phyloP scores from a whole-genome alignment of 2,113 vertebrate genomes.

The Phodopus roborovskii region DNA sequence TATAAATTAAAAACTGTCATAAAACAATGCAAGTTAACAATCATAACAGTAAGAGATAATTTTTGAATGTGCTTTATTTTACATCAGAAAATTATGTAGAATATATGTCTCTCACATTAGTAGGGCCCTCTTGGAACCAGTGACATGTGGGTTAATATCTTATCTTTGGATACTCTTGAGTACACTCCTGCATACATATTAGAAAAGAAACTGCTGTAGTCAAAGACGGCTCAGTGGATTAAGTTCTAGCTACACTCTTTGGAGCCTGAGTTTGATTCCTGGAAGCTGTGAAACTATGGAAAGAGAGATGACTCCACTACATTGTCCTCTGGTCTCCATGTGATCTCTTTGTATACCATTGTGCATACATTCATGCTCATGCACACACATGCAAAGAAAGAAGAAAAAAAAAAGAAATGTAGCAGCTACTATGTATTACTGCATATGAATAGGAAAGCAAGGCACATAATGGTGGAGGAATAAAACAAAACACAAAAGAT shows the following conservation, averaged over 20 bases:
- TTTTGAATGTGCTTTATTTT: background rate
- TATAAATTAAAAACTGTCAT: background rate
- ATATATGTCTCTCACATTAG: background rate
- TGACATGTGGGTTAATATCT: background rate
- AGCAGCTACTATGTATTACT: no score
- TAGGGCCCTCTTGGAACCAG: fast-evolving
- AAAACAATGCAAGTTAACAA: background rate
- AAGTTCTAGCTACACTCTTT: background rate
- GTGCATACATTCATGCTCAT: no score
- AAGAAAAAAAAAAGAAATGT: background rate
- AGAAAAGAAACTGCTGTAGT: background rate
- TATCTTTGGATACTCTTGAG: background rate
- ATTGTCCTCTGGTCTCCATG: no score
- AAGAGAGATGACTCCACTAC: background rate
- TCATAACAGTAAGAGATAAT: background rate
- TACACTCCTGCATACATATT: fast-evolving
- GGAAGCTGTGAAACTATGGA: background rate
- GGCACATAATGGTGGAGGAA: background rate
- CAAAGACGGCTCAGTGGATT: background rate
- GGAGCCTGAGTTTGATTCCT: background rate
- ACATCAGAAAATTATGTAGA: background rate
- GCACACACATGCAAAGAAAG: background rate
- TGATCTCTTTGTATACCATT: background rate
- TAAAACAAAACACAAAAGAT: background rate
- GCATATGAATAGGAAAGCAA: no score